phyloP scores from a whole-genome alignment of 2,888 invertebrate genomes.

The Caenorhabditis imperialis region DNA sequence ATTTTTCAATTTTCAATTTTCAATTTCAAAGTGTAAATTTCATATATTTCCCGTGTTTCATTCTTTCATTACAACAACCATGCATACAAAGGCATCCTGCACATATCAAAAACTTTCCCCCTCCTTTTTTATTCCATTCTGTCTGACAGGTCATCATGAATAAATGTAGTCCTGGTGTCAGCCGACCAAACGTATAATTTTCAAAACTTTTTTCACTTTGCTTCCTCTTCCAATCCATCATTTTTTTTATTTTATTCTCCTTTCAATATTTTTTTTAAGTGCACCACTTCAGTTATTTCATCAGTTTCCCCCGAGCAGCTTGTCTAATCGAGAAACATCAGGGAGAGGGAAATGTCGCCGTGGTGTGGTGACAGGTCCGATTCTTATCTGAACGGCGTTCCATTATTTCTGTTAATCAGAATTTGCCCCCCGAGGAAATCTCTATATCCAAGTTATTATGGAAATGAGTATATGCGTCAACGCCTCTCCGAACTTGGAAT shows the following conservation, averaged over 20 bases:
- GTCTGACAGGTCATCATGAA: conserved; percentile 48
- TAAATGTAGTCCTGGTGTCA: conserved; percentile 24
- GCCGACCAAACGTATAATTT: conserved; percentile 49
- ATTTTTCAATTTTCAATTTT: conserved; percentile 13
- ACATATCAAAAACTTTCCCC: conserved; percentile 15
- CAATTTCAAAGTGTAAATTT: too few relatives aligned
- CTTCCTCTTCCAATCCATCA: conserved; percentile 14
- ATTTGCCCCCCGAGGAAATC: conserved; percentile 18
- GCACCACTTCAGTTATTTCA: conserved; percentile 21
- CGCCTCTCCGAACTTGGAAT: conserved; percentile 18
- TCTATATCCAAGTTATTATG: conserved; percentile 21
- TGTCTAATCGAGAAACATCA: conserved; percentile 8
- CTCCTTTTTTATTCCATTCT: conserved; percentile 16
- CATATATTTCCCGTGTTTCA: too few relatives aligned
- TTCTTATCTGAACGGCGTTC: conserved; percentile 52
- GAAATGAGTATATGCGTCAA: conserved; percentile 26
- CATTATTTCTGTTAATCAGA: conserved; percentile 54
- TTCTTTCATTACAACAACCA: conserved; percentile 1
- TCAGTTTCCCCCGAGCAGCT: conserved; percentile 45
- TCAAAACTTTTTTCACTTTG: conserved; percentile 13
- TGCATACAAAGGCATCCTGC: not conserved
- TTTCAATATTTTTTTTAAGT: conserved; percentile 27
- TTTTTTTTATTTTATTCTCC: conserved; percentile 23
- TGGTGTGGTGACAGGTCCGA: conserved; percentile 43
- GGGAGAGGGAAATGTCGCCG: conserved; percentile 21